Evolutionary conservation across 2,113 vertebrate genomes (phyloP).

Genomic region (Daubentonia madagascariensis): DNA sequence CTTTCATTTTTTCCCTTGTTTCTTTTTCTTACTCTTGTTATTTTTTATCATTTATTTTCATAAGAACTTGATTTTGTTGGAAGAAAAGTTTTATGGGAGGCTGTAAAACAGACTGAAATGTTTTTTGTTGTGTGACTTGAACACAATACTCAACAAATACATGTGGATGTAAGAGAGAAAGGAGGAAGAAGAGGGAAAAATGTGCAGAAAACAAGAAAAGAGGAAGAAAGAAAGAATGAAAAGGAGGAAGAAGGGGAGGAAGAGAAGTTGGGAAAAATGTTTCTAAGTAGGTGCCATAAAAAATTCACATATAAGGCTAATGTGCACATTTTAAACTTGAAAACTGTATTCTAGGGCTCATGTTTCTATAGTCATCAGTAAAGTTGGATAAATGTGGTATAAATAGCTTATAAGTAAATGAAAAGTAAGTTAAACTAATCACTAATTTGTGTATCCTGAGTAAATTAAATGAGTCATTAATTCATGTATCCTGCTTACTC

Average conservation of each 20-base stretch:
- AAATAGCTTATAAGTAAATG: neutral
- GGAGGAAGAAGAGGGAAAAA: neutral
- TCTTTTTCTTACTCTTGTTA: neutral
- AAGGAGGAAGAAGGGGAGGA: no score
- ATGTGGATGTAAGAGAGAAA: neutral
- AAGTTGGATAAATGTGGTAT: neutral
- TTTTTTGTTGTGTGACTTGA: neutral
- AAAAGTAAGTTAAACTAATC: neutral
- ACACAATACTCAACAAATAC: neutral
- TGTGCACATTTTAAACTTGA: neutral
- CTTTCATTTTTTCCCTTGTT: neutral
- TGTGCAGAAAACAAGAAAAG: neutral
- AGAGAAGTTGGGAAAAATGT: neutral
- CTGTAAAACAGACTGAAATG: neutral
- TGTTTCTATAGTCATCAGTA: neutral
- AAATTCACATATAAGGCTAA: neutral
- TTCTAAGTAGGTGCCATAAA: neutral
- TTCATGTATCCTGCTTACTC: neutral
- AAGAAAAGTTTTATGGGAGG: neutral
- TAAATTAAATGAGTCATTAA: neutral
- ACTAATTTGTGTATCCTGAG: neutral
- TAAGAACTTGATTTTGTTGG: neutral
- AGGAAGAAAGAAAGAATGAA: neutral
- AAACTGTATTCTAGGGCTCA: neutral
- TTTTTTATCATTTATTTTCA: neutral